These are phyloP conservation scores for Callyntrura guangdongensis DNA, from an alignment of 2,888 invertebrate species.

Conservation along the genomic window DNA sequence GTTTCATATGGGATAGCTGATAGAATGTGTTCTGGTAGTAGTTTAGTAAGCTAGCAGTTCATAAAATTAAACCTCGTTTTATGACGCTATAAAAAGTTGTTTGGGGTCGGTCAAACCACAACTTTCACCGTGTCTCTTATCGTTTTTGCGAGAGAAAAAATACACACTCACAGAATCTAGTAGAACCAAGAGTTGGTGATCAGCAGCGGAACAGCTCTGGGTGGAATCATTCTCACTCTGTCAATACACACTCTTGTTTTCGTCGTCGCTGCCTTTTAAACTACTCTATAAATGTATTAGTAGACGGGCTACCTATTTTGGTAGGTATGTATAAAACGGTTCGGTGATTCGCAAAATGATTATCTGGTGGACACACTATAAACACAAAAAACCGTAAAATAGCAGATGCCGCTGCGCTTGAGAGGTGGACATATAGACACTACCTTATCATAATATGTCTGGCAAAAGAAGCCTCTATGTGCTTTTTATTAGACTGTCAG, in stretches of 20 bases:
- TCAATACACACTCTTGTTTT: neutral
- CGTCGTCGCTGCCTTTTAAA: neutral
- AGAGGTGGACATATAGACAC: no score
- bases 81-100: slow-evolving; percentile 69
- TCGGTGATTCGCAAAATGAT: no score
- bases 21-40: slow-evolving; percentile 6
- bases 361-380: no score
- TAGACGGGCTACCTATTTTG: no score
- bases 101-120: slow-evolving; percentile 64
- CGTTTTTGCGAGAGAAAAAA: neutral
- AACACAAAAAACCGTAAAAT: no score
- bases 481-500: no score
- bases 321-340: no score
- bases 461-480: no score
- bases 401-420: neutral
- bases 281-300: neutral
- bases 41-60: slow-evolving; percentile 56
- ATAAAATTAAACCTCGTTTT: slow-evolving; percentile 74
- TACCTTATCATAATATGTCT: no score
- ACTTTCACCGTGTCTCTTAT: slow-evolving; percentile 36
- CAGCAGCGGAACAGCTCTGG: slow-evolving; percentile 20
- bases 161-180: no score
- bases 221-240: neutral
- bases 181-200: neutral
- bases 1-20: neutral